Percentiles rank a stretch among this genome's conserved stretches.
Evolutionary conservation across 1,140 invertebrate species (phyloP).

Genomic region (Harpegnathos saltator): DNA sequence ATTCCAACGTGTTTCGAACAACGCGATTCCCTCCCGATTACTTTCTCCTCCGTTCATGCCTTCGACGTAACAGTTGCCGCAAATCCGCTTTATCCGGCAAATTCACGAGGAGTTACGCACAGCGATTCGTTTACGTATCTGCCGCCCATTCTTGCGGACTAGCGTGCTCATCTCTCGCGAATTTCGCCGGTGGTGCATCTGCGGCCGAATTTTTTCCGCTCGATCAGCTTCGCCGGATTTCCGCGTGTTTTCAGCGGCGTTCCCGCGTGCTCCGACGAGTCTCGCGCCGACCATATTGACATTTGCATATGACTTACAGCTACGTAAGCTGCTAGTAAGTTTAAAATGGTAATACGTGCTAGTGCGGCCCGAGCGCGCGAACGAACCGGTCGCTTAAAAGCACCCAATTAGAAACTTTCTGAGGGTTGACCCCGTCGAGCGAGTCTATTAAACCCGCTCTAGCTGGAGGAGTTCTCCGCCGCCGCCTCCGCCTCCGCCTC

Average conservation of each 20-base stretch:
- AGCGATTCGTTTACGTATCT: not conserved
- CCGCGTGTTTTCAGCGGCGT: no score
- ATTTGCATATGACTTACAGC: constrained; percentile 71
- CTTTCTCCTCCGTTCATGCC: no score
- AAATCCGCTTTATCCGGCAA: not conserved
- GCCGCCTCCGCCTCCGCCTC: not conserved
- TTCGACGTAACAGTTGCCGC: not conserved
- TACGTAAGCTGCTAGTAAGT: constrained; percentile 32
- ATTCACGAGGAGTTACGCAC: not conserved
- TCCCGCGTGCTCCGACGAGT: constrained; percentile 44
- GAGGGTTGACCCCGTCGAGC: constrained; percentile 56
- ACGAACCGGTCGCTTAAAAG: constrained; percentile 75
- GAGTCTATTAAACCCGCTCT: constrained; percentile 66
- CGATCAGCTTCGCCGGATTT: not conserved
- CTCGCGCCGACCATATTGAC: constrained; percentile 31
- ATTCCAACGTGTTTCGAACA: no score
- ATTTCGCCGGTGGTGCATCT: not conserved
- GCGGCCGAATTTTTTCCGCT: not conserved
- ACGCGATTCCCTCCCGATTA: no score
- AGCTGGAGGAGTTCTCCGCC: constrained; percentile 49
- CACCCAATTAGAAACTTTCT: constrained; percentile 80
- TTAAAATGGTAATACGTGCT: constrained; percentile 73
- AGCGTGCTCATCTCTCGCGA: not conserved
- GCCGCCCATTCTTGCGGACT: not conserved
- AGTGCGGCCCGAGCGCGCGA: not conserved